Percentiles rank a stretch among this genome's conserved stretches.
phyloP scores from a whole-genome alignment of 2,797 vertebrate species.

The Rousettus madagascariensis region DNA sequence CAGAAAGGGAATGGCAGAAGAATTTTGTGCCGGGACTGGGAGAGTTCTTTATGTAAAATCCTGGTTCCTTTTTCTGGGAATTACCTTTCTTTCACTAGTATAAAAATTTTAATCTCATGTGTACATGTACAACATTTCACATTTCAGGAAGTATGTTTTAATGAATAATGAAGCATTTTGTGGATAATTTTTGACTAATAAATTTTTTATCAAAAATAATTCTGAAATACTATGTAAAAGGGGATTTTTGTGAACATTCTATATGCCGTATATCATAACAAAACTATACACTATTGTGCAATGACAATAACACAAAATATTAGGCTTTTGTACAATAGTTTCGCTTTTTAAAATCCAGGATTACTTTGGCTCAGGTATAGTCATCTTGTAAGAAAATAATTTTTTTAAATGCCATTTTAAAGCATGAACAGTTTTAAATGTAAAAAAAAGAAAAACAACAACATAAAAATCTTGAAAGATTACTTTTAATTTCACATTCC shows the following conservation, averaged over 20 bases:
- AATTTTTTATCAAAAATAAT: not conserved
- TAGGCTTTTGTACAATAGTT: not conserved
- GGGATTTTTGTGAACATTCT: not conserved
- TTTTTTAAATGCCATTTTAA: not conserved
- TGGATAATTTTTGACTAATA: constrained; percentile 6
- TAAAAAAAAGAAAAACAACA: not conserved
- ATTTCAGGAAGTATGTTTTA: constrained; percentile 7
- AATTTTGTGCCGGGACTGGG: not conserved
- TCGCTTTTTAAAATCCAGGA: not conserved
- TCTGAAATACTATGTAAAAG: not conserved
- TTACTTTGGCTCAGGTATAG: constrained; percentile 20
- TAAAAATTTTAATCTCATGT: not conserved
- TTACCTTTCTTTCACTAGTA: not conserved
- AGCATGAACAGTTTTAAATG: not conserved
- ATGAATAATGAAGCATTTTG: constrained; percentile 10
- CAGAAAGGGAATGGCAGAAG: not conserved
- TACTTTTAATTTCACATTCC: constrained; percentile 31
- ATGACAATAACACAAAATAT: not conserved
- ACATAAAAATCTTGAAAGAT: not conserved
- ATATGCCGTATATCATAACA: not conserved
- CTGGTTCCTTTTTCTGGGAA: not conserved
- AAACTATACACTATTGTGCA: too few relatives aligned
- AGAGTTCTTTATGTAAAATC: not conserved
- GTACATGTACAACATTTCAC: not conserved
- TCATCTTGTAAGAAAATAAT: constrained; percentile 33